These are phyloP conservation scores for Kradibia gibbosae DNA, from an alignment of 1,140 invertebrate genomes.

Conservation along the genomic window DNA sequence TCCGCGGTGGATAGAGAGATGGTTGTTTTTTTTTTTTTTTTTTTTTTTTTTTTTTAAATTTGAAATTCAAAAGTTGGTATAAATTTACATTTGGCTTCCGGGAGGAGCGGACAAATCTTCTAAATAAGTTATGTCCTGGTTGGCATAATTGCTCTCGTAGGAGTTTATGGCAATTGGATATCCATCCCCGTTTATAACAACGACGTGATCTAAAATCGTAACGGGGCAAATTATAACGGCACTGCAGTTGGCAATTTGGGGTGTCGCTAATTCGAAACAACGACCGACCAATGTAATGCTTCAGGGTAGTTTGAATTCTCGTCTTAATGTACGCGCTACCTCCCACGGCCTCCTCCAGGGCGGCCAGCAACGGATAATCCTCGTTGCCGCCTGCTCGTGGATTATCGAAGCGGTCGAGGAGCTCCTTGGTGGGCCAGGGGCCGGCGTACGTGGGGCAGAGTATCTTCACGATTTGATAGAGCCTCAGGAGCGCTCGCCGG, in stretches of 20 bases:
- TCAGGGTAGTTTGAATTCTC: conserved; percentile 67
- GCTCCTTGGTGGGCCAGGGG: conserved; percentile 62
- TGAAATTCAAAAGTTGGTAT: too few relatives aligned
- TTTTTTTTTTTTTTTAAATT: too few relatives aligned
- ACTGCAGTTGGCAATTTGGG: background rate
- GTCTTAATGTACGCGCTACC: conserved; percentile 69
- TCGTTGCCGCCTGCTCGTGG: conserved; percentile 32
- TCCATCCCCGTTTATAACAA: conserved; percentile 68
- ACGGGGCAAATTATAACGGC: background rate
- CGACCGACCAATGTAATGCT: conserved; percentile 71
- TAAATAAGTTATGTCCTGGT: conserved; percentile 52
- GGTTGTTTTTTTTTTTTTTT: too few relatives aligned
- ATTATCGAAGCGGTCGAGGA: conserved; percentile 50
- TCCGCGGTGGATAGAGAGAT: too few relatives aligned
- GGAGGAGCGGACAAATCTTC: conserved; percentile 66
- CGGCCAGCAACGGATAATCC: conserved; percentile 63
- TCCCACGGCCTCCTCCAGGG: conserved; percentile 69
- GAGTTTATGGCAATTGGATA: conserved; percentile 69
- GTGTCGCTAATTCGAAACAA: background rate
- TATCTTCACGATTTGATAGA: conserved; percentile 75
- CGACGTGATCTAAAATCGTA: conserved; percentile 71
- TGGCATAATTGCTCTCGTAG: conserved; percentile 22
- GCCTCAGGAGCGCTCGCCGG: conserved; percentile 63
- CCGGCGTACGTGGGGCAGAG: conserved; percentile 72
- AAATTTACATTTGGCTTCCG: conserved; percentile 70